Percentiles rank a stretch among this genome's conserved stretches.
Evolutionary conservation across 2,113 vertebrate genomes (phyloP).

Genomic region (Sakesphorus luctuosus): DNA sequence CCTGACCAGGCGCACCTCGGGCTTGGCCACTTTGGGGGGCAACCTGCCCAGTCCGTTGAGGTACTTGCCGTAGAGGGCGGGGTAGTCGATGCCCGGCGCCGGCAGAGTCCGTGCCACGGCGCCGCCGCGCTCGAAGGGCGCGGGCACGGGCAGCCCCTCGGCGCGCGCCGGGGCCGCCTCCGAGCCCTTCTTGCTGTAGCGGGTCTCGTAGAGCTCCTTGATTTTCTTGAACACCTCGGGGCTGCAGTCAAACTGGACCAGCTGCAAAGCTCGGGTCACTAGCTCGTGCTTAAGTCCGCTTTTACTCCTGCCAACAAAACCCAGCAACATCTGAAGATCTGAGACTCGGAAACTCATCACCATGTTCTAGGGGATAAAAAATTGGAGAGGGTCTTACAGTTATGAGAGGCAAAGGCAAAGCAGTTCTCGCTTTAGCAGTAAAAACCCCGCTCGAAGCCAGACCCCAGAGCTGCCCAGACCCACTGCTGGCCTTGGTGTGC

Average conservation of each 20-base stretch:
- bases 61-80: conserved; percentile 89
- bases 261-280: conserved; percentile 91
- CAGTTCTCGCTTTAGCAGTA: neutral
- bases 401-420: neutral
- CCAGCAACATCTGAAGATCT: conserved; percentile 97
- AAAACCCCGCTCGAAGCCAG: neutral
- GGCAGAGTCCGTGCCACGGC: conserved; percentile 71
- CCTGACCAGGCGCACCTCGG: conserved; percentile 86
- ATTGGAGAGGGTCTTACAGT: neutral
- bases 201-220: conserved; percentile 94
- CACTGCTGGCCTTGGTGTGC: neutral
- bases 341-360: conserved; percentile 99
- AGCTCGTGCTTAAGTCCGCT: conserved; percentile 98
- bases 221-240: conserved; percentile 97
- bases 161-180: conserved; percentile 77
- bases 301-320: conserved; percentile 98
- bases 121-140: conserved; percentile 75
- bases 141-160: conserved; percentile 80
- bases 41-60: conserved; percentile 91
- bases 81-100: conserved; percentile 73
- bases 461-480: neutral
- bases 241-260: conserved; percentile 97
- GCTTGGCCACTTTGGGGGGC: conserved; percentile 85
- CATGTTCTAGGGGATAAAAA: conserved; percentile 88
- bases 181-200: conserved; percentile 86